phyloP scores from a whole-genome alignment of 2,797 vertebrate species.

The Sparus aurata region DNA sequence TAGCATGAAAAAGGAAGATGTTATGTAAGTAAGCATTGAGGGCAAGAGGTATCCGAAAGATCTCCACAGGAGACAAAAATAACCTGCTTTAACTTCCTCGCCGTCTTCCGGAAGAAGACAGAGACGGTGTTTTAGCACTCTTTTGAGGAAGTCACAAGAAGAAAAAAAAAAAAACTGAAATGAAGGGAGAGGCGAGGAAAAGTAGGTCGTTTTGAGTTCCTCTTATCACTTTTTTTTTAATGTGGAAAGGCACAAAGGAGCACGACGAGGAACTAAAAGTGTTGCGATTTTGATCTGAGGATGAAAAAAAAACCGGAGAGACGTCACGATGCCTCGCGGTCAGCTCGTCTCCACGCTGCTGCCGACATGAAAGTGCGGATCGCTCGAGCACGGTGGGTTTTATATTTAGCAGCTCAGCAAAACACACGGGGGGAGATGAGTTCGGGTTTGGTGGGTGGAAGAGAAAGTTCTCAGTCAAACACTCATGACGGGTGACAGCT shows the following conservation, averaged over 20 bases:
- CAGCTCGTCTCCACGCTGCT: constrained; percentile 43
- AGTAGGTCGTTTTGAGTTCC: constrained; percentile 49
- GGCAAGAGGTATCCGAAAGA: constrained; percentile 52
- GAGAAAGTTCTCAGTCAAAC: constrained; percentile 26
- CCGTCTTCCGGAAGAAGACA: constrained; percentile 54
- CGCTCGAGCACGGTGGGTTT: constrained; percentile 38
- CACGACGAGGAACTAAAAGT: constrained; percentile 16
- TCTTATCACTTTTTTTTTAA: constrained; percentile 38
- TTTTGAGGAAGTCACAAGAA: constrained; percentile 35
- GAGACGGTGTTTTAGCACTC: constrained; percentile 42
- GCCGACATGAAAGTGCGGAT: constrained; percentile 56
- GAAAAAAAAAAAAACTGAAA: not conserved
- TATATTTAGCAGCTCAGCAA: constrained; percentile 57
- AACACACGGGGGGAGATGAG: constrained; percentile 11
- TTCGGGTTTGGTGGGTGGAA: accelerated
- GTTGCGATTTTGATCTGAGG: constrained; percentile 48
- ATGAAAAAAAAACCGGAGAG: constrained; percentile 38
- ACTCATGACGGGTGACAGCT: constrained; percentile 26
- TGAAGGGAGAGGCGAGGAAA: not conserved
- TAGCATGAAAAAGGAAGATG: not conserved
- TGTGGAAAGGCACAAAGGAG: constrained; percentile 30
- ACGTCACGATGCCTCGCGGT: constrained; percentile 53
- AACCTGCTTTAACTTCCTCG: constrained; percentile 41
- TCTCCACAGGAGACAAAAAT: constrained; percentile 57
- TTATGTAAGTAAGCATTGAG: constrained; percentile 41